phyloP scores from a whole-genome alignment of 2,113 vertebrate genomes.

The Hepsetus odoe region DNA sequence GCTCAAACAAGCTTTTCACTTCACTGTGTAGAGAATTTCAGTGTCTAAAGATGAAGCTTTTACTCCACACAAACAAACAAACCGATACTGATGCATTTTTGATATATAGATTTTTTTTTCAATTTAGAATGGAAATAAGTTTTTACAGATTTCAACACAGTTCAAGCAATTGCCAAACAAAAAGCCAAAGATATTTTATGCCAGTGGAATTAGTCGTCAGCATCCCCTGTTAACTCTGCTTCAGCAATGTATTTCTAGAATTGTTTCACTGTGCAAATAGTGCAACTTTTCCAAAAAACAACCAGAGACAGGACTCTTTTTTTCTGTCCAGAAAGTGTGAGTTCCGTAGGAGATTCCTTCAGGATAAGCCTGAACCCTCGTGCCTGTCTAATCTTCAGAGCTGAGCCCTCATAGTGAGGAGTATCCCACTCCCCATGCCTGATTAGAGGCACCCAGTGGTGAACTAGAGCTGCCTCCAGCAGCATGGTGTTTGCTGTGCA shows the following conservation, averaged over 20 bases:
- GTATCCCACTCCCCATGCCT: slow-evolving; percentile 2
- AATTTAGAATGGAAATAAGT: no score
- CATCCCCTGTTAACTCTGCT: neutral
- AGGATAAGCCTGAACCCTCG: slow-evolving; percentile 19
- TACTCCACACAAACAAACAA: no score
- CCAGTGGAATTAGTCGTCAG: neutral
- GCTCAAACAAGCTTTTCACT: no score
- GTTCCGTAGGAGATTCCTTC: slow-evolving; percentile 10
- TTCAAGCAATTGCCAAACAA: no score
- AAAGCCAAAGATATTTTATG: neutral
- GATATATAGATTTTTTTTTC: no score
- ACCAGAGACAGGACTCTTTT: slow-evolving; percentile 2
- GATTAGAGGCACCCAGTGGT: slow-evolving; percentile 41
- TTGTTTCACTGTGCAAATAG: no score
- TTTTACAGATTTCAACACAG: no score
- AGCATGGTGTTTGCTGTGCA: slow-evolving; percentile 33
- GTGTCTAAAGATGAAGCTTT: no score
- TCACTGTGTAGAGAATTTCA: no score
- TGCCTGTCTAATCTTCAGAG: slow-evolving; percentile 32
- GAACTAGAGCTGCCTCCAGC: slow-evolving; percentile 18
- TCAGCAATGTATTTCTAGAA: no score
- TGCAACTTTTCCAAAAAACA: slow-evolving; percentile 1
- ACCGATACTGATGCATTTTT: no score
- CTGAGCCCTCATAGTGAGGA: neutral
- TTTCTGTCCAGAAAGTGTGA: neutral